Conservation (phyloP, 2,113 vertebrate genomes). For the Forbesichthys papilliferus region DNA sequence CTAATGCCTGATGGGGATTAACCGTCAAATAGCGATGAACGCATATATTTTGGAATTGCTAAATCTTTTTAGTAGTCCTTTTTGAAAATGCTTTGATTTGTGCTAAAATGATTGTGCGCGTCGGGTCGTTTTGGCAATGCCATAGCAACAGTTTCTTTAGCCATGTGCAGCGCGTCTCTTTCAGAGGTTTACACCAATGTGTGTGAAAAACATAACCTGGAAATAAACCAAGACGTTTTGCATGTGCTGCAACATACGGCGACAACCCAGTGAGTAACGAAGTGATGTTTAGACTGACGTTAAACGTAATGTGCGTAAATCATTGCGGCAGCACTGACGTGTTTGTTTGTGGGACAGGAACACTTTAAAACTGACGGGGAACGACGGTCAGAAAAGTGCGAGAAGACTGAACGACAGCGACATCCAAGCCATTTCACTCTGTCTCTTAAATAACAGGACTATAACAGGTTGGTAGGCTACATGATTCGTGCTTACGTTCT, state of each 20-base stretch:
- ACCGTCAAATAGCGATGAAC: no score
- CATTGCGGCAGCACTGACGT: not conserved
- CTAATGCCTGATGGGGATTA: no score
- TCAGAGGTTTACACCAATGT: constrained; percentile 57
- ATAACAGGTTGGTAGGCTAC: constrained; percentile 74
- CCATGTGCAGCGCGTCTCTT: constrained; percentile 28
- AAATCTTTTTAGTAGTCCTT: no score
- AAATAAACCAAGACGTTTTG: constrained; percentile 71
- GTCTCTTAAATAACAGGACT: constrained; percentile 53
- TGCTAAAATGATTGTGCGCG: no score
- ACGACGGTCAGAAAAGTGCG: constrained; percentile 55
- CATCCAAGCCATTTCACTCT: constrained; percentile 64
- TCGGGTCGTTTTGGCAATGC: constrained; percentile 12
- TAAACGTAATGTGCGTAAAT: no score
- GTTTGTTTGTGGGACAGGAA: constrained; percentile 26
- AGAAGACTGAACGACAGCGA: constrained; percentile 76
- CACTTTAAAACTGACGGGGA: constrained; percentile 79
- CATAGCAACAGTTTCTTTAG: not conserved
- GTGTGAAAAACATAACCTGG: constrained; percentile 63
- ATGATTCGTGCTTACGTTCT: no score
- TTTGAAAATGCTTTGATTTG: no score
- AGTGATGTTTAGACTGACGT: not conserved
- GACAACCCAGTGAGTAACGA: constrained; percentile 38
- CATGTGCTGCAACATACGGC: constrained; percentile 55
- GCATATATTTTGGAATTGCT: no score